Conservation (phyloP, 2,888 invertebrate genomes). For the Dastarcus helophoroides region DNA sequence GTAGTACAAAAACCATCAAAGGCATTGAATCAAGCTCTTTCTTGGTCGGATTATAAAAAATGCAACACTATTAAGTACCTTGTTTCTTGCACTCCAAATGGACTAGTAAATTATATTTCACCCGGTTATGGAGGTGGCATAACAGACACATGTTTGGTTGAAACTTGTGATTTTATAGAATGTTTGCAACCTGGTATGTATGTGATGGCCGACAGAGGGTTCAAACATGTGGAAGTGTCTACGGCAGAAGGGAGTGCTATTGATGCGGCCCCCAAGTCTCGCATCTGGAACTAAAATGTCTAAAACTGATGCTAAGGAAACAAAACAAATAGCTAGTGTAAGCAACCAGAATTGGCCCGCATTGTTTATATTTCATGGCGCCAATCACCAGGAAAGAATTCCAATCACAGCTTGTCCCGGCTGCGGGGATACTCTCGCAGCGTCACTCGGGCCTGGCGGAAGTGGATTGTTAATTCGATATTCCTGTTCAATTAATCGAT, state of each 20-base stretch:
- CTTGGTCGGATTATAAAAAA: slow-evolving; percentile 15
- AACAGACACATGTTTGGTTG: slow-evolving; percentile 7
- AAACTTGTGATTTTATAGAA: slow-evolving; percentile 17
- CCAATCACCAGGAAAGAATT: no score
- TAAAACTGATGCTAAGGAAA: slow-evolving; percentile 17
- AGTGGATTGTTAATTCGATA: no score
- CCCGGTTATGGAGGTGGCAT: slow-evolving; percentile 18
- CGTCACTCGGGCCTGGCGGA: no score
- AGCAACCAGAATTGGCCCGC: no score
- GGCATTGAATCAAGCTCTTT: slow-evolving; percentile 10
- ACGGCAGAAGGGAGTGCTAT: slow-evolving; percentile 8
- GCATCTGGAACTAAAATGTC: slow-evolving; percentile 9
- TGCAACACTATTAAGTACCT: slow-evolving; percentile 12
- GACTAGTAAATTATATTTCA: slow-evolving; percentile 19
- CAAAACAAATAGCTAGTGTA: slow-evolving; percentile 20
- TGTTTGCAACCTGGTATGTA: slow-evolving; percentile 10
- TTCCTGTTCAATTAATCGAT: no score
- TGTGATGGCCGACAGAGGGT: slow-evolving; percentile 20
- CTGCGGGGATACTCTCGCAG: no score
- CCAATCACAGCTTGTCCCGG: no score
- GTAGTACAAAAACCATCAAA: slow-evolving; percentile 12
- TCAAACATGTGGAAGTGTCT: slow-evolving; percentile 17
- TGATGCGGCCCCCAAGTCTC: slow-evolving; percentile 19
- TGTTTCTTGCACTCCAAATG: slow-evolving; percentile 15
- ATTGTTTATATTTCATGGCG: no score